A percentile compares a stretch with the other conserved stretches of the same genome.
Conservation (phyloP, 2,113 vertebrate genomes). For the Chaetodon trifascialis region DNA sequence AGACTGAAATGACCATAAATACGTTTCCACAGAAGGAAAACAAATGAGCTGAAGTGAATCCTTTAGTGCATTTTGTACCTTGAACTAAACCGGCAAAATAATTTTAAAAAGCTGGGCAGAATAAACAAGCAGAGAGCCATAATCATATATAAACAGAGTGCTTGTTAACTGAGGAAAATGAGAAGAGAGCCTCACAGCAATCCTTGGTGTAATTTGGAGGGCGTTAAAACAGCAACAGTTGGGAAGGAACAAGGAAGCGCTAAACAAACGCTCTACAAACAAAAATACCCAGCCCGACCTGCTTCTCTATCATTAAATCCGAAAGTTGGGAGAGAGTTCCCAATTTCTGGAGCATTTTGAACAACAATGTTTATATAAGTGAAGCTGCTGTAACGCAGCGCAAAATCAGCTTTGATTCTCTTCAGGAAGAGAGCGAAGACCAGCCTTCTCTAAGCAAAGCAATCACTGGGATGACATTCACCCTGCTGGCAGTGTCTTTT, state of each 20-base stretch:
- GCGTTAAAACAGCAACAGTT: constrained; percentile 65
- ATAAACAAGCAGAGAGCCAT: constrained; percentile 66
- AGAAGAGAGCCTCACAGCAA: constrained; percentile 70
- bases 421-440: constrained; percentile 31
- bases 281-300: constrained; percentile 47
- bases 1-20: constrained; percentile 30
- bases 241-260: constrained; percentile 45
- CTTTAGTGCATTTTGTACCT: constrained; percentile 56
- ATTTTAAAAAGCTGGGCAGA: constrained; percentile 52
- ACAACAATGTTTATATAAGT: constrained; percentile 39
- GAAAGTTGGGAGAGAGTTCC: constrained; percentile 22
- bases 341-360: constrained; percentile 35
- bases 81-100: constrained; percentile 59
- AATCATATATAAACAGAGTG: constrained; percentile 78
- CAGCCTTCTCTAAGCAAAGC: constrained; percentile 32
- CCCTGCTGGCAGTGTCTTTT: constrained; percentile 4
- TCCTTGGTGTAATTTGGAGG: constrained; percentile 69
- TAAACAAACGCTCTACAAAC: constrained; percentile 58
- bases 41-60: constrained; percentile 38
- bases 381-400: constrained; percentile 14
- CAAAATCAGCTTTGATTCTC: constrained; percentile 47
- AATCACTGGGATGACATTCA: constrained; percentile 34
- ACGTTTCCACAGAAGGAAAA: constrained; percentile 32
- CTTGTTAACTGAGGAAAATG: constrained; percentile 77
- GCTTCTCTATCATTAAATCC: constrained; percentile 50